phyloP scores from a whole-genome alignment of 2,888 invertebrate genomes.

The Falcaria lacertinaria region DNA sequence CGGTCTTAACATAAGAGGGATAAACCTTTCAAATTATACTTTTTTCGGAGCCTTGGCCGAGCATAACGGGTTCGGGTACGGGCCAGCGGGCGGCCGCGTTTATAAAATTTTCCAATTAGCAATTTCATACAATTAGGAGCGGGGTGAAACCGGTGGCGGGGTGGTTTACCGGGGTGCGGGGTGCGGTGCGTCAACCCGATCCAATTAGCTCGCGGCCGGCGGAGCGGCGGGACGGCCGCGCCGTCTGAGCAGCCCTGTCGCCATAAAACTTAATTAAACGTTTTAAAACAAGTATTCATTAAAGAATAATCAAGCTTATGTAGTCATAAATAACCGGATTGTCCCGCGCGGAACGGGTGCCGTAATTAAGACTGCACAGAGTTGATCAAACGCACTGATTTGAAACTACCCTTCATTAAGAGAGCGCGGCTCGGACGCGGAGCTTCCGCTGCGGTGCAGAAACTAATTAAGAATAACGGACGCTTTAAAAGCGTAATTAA shows the following conservation, averaged over 20 bases:
- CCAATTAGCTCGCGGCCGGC: conserved; percentile 79
- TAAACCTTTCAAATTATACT: conserved; percentile 42
- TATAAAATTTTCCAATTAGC: conserved; percentile 80
- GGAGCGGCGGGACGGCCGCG: conserved; percentile 69
- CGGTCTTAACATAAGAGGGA: conserved; percentile 24
- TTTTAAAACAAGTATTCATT: conserved; percentile 81
- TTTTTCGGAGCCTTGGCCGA: conserved; percentile 39
- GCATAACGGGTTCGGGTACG: conserved; percentile 44
- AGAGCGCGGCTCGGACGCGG: conserved; percentile 63
- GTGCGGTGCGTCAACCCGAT: conserved; percentile 75
- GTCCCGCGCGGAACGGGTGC: conserved; percentile 77
- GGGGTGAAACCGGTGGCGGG: conserved; percentile 39
- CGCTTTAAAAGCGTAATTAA: conserved; percentile 80
- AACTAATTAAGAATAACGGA: conserved; percentile 81
- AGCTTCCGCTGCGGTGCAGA: conserved; percentile 79
- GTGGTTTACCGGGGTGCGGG: conserved; percentile 39
- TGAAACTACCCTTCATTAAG: conserved; percentile 79
- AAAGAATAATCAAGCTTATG: conserved; percentile 81
- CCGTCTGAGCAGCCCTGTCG: conserved; percentile 72
- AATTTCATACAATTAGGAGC: conserved; percentile 79
- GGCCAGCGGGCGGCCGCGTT: conserved; percentile 72
- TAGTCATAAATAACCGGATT: conserved; percentile 81
- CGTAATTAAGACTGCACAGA: conserved; percentile 80
- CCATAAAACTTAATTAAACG: conserved; percentile 81
- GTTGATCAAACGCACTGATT: conserved; percentile 81